These are phyloP conservation scores for Rhabditoides inermis DNA, from an alignment of 2,888 invertebrate species.

Conservation along the genomic window DNA sequence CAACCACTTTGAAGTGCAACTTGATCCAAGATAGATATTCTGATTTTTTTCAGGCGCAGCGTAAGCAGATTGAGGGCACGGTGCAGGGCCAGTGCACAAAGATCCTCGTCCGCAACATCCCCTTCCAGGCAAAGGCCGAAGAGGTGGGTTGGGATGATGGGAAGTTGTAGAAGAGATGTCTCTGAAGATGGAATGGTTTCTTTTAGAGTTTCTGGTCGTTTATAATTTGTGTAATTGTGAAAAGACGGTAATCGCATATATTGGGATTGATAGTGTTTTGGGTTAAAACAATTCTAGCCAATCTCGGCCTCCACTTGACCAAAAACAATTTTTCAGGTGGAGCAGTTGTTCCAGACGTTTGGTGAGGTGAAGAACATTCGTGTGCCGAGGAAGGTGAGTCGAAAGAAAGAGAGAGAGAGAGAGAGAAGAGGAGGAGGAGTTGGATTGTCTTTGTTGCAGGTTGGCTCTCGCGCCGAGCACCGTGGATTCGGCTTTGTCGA, in stretches of 20 bases:
- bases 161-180: conserved; percentile 63
- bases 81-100: conserved; percentile 62
- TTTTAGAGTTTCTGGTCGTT: not conserved
- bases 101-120: conserved; percentile 83
- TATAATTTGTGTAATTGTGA: not conserved
- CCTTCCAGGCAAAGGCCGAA: conserved; percentile 79
- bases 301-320: too few relatives aligned
- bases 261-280: too few relatives aligned
- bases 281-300: too few relatives aligned
- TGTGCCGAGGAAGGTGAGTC: conserved; percentile 74
- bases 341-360: conserved; percentile 66
- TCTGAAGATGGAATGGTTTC: conserved; percentile 46
- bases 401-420: too few relatives aligned
- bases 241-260: too few relatives aligned
- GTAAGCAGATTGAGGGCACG: conserved; percentile 32
- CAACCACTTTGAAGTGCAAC: too few relatives aligned
- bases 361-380: conserved; percentile 82
- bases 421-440: too few relatives aligned
- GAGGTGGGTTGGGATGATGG: too few relatives aligned
- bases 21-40: too few relatives aligned
- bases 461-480: conserved; percentile 58
- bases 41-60: too few relatives aligned
- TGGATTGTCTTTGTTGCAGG: too few relatives aligned
- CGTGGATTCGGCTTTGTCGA: conserved; percentile 96
- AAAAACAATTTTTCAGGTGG: too few relatives aligned